These are phyloP conservation scores for Poeciliopsis turrubarensis DNA, from an alignment of 2,113 vertebrate genomes.

Conservation along the genomic window DNA sequence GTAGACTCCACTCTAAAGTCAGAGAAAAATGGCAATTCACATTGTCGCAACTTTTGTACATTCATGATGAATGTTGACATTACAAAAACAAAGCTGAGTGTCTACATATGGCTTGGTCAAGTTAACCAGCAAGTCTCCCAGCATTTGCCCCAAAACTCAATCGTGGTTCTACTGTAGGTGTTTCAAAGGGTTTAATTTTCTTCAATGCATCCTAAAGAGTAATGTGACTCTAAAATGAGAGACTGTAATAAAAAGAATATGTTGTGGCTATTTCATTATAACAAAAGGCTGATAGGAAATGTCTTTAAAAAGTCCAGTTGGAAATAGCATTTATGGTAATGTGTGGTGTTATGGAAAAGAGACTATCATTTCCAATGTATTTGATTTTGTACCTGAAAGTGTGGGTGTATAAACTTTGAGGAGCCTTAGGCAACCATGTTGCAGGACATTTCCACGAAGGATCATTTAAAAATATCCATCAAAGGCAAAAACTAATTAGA, in stretches of 20 bases:
- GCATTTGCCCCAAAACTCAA: not conserved
- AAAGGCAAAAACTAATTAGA: conserved; percentile 75
- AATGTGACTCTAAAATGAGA: conserved; percentile 2
- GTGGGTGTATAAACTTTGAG: conserved; percentile 68
- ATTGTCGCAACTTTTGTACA: too few species aligned
- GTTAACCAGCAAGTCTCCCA: not conserved
- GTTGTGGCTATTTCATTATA: not conserved
- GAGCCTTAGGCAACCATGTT: conserved; percentile 73
- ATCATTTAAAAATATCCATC: conserved; percentile 77
- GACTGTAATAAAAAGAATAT: not conserved
- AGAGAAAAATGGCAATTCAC: too few species aligned
- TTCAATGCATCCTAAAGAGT: not conserved
- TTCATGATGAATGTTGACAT: too few species aligned
- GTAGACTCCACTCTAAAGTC: too few species aligned
- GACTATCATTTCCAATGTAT: conserved; percentile 67
- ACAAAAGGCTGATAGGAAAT: conserved; percentile 35
- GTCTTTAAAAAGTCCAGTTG: conserved; percentile 28
- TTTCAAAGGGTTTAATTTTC: not conserved
- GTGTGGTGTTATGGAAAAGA: conserved; percentile 57
- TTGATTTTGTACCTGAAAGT: conserved; percentile 74
- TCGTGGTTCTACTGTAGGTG: not conserved
- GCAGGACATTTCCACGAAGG: conserved; percentile 75
- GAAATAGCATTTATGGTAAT: conserved; percentile 57
- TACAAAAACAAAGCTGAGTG: too few species aligned
- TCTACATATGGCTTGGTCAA: not conserved